Evolutionary conservation across 2,797 vertebrate species (phyloP).

Genomic region (Selene dorsalis): DNA sequence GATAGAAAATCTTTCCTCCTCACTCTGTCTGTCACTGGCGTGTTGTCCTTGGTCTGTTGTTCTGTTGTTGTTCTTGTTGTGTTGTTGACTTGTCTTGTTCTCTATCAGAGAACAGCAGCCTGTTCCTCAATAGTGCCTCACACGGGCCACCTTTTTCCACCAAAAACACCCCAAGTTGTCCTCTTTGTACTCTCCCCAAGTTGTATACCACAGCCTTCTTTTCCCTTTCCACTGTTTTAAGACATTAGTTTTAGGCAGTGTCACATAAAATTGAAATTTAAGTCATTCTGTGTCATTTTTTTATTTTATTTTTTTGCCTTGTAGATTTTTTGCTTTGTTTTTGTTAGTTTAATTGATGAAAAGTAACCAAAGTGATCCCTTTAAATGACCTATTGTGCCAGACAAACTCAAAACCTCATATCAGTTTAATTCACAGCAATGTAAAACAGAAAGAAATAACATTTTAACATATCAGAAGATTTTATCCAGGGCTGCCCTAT

Average conservation of each 20-base stretch:
- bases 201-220: constrained; percentile 6
- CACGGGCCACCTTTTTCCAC: constrained; percentile 3
- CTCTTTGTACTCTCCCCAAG: constrained; percentile 5
- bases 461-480: too few relatives aligned
- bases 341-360: background rate
- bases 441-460: too few relatives aligned
- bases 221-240: background rate
- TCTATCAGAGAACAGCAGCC: constrained; percentile 48
- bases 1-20: constrained; percentile 44
- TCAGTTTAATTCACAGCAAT: too few relatives aligned
- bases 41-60: constrained; percentile 70
- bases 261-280: background rate
- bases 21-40: constrained; percentile 62
- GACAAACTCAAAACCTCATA: too few relatives aligned
- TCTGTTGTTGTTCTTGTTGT: constrained; percentile 65
- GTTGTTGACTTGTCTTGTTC: constrained; percentile 63
- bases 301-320: background rate
- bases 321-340: background rate
- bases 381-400: too few relatives aligned
- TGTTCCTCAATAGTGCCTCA: constrained; percentile 31
- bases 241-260: background rate
- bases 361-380: too few relatives aligned
- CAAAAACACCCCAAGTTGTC: constrained; percentile 5
- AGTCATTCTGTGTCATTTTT: background rate
- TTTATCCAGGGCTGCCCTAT: too few relatives aligned